A percentile compares a stretch with the other conserved stretches of the same genome.
phyloP scores from a whole-genome alignment of 2,797 vertebrate genomes.

The Thamnophis elegans region DNA sequence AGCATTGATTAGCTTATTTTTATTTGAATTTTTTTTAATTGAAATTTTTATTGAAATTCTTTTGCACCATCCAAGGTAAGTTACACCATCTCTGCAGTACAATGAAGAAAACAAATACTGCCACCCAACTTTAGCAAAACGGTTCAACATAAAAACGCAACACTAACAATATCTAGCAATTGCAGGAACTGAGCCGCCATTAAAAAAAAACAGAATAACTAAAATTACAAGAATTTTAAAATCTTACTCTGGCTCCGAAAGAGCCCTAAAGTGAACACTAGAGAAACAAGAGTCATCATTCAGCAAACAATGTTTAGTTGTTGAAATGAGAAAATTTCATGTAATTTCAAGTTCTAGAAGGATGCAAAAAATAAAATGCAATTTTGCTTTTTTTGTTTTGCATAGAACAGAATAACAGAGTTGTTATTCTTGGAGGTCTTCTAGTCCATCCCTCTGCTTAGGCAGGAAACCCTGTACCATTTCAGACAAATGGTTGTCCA shows the following conservation, averaged over 20 bases:
- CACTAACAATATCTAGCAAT: not conserved
- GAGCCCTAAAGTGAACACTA: not conserved
- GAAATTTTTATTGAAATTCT: too few species aligned
- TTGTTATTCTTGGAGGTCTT: too few species aligned
- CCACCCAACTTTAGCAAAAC: not conserved
- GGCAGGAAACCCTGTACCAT: too few species aligned
- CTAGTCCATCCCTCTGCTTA: too few species aligned
- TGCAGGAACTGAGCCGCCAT: not conserved
- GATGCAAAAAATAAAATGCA: not conserved
- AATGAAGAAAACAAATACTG: not conserved
- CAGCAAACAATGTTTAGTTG: not conserved
- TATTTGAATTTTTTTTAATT: too few species aligned
- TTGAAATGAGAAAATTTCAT: not conserved
- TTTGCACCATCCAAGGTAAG: not conserved
- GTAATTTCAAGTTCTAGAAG: not conserved
- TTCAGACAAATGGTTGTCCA: too few species aligned
- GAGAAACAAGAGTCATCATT: not conserved
- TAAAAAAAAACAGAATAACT: not conserved
- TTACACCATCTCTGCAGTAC: not conserved
- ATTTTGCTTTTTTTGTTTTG: not conserved
- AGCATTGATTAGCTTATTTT: not conserved
- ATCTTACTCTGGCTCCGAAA: not conserved
- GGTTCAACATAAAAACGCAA: not conserved
- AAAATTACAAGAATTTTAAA: not conserved
- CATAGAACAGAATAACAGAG: too few species aligned